phyloP scores from a whole-genome alignment of 53 echinoderm and acorn worm genomes.

The Luidia sarsii region DNA sequence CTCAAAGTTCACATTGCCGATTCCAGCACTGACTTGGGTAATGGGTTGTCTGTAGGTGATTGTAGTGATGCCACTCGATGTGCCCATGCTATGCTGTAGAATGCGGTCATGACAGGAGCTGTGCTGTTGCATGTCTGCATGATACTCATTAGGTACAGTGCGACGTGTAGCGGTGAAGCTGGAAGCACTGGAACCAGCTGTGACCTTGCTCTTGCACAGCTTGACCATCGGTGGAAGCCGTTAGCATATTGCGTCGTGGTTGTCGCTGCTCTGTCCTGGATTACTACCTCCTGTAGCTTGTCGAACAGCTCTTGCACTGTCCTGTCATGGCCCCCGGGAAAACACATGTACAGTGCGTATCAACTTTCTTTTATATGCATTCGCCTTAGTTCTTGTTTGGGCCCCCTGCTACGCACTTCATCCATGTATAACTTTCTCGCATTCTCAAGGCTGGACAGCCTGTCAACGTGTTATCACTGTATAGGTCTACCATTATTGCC shows the following conservation, averaged over 20 bases:
- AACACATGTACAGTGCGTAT: background rate
- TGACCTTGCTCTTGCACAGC: background rate
- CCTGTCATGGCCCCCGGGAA: background rate
- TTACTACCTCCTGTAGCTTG: background rate
- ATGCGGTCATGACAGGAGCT: constrained; percentile 12
- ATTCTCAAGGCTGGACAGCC: too few relatives aligned
- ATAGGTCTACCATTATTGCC: too few relatives aligned
- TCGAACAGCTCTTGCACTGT: background rate
- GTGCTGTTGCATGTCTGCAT: constrained; percentile 16
- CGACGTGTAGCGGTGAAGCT: constrained; percentile 4
- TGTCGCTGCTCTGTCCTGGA: background rate
- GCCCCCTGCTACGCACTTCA: too few relatives aligned
- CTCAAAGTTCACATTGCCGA: constrained; percentile 1
- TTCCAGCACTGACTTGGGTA: constrained; percentile 7
- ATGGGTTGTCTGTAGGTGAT: constrained; percentile 9
- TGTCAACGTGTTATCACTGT: too few relatives aligned
- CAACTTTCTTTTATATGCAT: too few relatives aligned
- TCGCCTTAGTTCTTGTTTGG: too few relatives aligned
- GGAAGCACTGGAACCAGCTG: background rate
- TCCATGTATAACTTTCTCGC: too few relatives aligned
- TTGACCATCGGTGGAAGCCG: constrained; percentile 11
- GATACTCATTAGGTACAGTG: constrained; percentile 12
- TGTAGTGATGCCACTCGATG: constrained; percentile 3
- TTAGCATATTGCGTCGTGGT: background rate
- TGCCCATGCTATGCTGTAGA: constrained; percentile 30